Evolutionary conservation across 2,113 vertebrate genomes (phyloP).

Genomic region (Madoqua kirkii): DNA sequence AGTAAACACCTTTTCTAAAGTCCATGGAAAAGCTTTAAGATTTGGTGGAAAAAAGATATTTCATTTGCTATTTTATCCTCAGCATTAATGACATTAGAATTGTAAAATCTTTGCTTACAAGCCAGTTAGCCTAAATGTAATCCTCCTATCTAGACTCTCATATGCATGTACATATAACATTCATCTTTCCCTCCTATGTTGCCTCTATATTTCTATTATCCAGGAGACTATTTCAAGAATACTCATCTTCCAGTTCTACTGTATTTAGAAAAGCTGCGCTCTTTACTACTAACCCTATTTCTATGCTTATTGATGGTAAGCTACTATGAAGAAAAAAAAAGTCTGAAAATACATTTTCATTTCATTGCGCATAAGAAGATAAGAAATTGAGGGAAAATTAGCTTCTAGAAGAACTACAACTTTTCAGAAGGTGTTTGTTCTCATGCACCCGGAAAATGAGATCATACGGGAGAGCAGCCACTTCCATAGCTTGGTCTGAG

Average conservation of each 20-base stretch:
- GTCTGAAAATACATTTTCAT: not conserved
- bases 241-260: not conserved
- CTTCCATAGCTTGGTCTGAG: not conserved
- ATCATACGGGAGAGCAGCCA: not conserved
- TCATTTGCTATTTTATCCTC: not conserved
- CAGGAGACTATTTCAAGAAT: not conserved
- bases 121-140: not conserved
- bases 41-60: not conserved
- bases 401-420: not conserved
- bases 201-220: not conserved
- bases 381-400: not conserved
- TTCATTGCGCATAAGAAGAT: not conserved
- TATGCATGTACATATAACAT: not conserved
- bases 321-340: not conserved
- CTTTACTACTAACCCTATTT: not conserved
- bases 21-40: not conserved
- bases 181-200: not conserved
- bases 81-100: not conserved
- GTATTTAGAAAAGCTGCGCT: not conserved
- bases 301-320: not conserved
- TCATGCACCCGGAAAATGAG: not conserved
- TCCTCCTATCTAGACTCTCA: not conserved
- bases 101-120: not conserved
- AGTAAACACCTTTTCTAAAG: constrained; percentile 13
- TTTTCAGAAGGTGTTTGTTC: not conserved